Evolutionary conservation across 2,888 invertebrate species (phyloP), one percentile per base, ranked within the genome.

Genomic region (Agonum fuliginosum): DNA sequence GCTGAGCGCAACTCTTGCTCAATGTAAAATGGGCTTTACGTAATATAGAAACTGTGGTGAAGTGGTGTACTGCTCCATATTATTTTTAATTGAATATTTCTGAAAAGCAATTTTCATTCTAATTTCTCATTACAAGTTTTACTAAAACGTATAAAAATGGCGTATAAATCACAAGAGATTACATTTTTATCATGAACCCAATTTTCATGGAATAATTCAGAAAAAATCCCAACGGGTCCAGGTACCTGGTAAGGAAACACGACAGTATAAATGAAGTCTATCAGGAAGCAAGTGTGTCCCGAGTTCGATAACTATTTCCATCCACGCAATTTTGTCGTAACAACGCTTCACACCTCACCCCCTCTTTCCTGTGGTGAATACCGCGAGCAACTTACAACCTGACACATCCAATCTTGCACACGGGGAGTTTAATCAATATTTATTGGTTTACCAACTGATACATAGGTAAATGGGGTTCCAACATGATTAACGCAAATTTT

Each of bases 221-320:
- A 37, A 37, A n/a, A 37, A 37, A 3, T 37, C 37, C 37, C 37
- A 37, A 12, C 3, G n/a, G 37, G n/a, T 37, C n/a, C n/a, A 1
- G 37, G 37, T 37, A 37, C 10, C 37, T 37, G 37, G 3, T 37
- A 37, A 37, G 37, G 3, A n/a, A 37, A 37, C 37, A 37, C 37
- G 37, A n/a, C 37, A 37, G 37, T 37, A 37, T 37, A 37, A 37
- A 37, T 37, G 37, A 37, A 46, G 17, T 46, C 17, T 46, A 46
- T 46, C 46, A 46, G 46, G 46, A 46, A 46, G 46, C 17, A 37
- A 37, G 37, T 37, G 46, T 46, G 46, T 17, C 6, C 46, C 17
- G 46, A 46, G 46, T 19, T 46, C 46, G 46, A 46, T 46, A 46
- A 46, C 46, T 46, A 37, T 37, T 37, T 4, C 14, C 46, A 46